These are phyloP conservation scores for Lemur catta DNA, from an alignment of 2,797 vertebrate genomes.

Conservation along the genomic window DNA sequence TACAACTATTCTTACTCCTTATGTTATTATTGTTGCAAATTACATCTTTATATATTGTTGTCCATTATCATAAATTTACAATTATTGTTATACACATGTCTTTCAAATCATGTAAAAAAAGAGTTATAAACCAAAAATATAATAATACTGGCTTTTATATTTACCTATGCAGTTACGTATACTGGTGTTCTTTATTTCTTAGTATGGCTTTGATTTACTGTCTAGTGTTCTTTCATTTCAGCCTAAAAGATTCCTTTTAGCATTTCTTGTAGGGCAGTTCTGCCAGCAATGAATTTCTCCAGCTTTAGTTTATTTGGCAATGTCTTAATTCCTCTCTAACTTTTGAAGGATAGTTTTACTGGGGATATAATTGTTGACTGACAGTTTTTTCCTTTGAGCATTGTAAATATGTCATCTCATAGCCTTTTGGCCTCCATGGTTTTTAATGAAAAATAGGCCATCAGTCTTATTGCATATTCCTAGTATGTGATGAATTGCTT, in stretches of 20 bases:
- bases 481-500: not conserved
- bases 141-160: not conserved
- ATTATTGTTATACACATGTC: not conserved
- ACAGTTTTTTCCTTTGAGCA: not conserved
- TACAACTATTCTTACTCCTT: not conserved
- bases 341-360: not conserved
- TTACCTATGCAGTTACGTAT: not conserved
- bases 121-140: not conserved
- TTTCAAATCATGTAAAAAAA: not conserved
- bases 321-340: not conserved
- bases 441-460: not conserved
- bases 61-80: not conserved
- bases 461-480: not conserved
- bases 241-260: not conserved
- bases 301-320: constrained; percentile 16
- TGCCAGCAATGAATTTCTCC: not conserved
- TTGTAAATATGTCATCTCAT: not conserved
- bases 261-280: not conserved
- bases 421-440: not conserved
- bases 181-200: not conserved
- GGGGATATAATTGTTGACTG: not conserved
- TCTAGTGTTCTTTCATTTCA: not conserved
- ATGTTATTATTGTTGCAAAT: not conserved
- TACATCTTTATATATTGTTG: not conserved
- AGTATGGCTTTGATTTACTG: not conserved